Evolutionary conservation across 2,888 invertebrate species (phyloP), one percentile per base, ranked within the genome.

Genomic region (Protodeltote pygarga): DNA sequence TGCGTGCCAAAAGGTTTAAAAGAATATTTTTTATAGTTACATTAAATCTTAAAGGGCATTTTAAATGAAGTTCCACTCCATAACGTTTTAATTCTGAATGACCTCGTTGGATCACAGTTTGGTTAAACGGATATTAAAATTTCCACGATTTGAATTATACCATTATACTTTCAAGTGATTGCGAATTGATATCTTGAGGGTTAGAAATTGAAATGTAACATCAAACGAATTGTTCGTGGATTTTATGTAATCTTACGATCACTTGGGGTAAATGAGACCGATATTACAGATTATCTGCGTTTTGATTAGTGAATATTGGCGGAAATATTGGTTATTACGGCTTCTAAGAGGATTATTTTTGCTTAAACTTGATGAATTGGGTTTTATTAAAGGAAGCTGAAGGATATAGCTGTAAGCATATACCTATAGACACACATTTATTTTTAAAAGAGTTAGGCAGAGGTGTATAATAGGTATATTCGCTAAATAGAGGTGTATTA

Each of bases 31-130:
- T 63, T 59, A 62, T 50, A 65, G 65, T 63, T 65, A 49, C 60
- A 69, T 77, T 73, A 69, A 14, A 38, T 55, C 48, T 54, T 55
- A 64, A 74, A 67, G 60, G 61, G 68, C 68, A 59, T 67, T 74
- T 54, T 63, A 70, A 68, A 71, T 78, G 80, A 79, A 78, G 77
- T 75, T 73, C 59, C 54, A 72, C 70, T 68, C 77, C 76, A 81
- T 81, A 79, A 79, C 72, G 72, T 63, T 52, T 47, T 28, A 28
- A 29, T n/a, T 31, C 31, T 24, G 42, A 69, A 63, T 59, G 60
- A 50, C 60, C 52, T 27, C 34, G 15, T 34, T 45, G 23, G 61
- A 68, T 68, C 48, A 44, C 54, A 54, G 46, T 60, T 60, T 48
- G 40, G 44, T 49, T 60, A 50, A 69, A 45, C 63, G 70, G 64